Conservation (phyloP, 2,797 vertebrate species). For the Pangasius macronema region DNA sequence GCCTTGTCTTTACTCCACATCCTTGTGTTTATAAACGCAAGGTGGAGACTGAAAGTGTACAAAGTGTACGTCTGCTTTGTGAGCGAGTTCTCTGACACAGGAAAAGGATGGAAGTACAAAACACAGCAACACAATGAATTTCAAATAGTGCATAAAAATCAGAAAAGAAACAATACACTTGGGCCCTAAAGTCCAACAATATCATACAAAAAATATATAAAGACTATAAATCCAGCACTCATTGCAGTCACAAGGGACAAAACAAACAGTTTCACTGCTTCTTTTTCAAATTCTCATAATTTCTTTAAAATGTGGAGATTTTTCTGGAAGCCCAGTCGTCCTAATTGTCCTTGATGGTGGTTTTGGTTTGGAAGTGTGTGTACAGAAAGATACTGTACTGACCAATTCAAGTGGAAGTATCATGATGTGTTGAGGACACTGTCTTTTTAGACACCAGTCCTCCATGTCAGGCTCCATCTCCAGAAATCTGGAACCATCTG, state of each 20-base stretch:
- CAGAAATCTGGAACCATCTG: conserved; percentile 13
- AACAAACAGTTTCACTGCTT: conserved; percentile 15
- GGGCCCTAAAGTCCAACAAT: conserved; percentile 74
- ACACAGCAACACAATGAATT: conserved; percentile 27
- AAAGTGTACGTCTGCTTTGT: not conserved
- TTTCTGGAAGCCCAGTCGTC: conserved; percentile 55
- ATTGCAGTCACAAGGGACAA: conserved; percentile 36
- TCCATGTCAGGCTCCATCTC: conserved; percentile 2
- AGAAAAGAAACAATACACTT: conserved; percentile 70
- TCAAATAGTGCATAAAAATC: conserved; percentile 48
- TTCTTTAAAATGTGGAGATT: conserved; percentile 33
- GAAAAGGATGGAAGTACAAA: conserved; percentile 31
- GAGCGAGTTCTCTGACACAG: conserved; percentile 23
- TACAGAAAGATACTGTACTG: conserved; percentile 40
- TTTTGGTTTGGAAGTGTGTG: conserved; percentile 31
- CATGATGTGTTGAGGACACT: conserved; percentile 21
- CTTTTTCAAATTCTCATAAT: conserved; percentile 17
- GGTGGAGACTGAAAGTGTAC: conserved; percentile 3
- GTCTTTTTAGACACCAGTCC: conserved; percentile 3
- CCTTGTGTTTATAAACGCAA: conserved; percentile 18
- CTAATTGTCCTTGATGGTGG: conserved; percentile 26
- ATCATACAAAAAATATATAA: conserved; percentile 67
- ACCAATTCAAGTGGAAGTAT: conserved; percentile 34
- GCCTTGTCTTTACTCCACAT: not conserved
- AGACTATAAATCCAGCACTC: conserved; percentile 49